phyloP scores from a whole-genome alignment of 1,140 invertebrate genomes.

The Diabrotica undecimpunctata region DNA sequence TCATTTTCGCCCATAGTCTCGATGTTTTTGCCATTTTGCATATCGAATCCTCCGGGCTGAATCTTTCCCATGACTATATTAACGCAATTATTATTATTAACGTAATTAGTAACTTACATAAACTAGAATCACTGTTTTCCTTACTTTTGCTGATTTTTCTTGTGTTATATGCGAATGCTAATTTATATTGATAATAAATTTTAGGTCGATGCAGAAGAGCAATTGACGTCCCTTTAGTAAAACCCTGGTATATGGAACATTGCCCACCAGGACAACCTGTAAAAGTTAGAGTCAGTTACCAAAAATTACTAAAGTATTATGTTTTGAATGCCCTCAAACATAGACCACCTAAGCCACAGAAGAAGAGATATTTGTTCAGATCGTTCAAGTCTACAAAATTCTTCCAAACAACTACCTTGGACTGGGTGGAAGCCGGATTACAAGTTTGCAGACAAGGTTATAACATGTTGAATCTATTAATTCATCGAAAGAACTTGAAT shows the following conservation, averaged over 20 bases:
- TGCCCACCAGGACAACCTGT: conserved; percentile 98
- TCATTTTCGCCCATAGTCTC: too few species aligned
- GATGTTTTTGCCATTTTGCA: too few species aligned
- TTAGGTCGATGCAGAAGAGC: conserved; percentile 77
- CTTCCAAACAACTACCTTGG: conserved; percentile 98
- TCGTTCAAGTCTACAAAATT: conserved; percentile 99
- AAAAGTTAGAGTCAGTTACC: conserved; percentile 98
- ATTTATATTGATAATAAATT: conserved; percentile 4
- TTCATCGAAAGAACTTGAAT: conserved; percentile 99
- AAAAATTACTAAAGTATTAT: conserved; percentile 97
- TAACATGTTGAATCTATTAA: conserved; percentile 98
- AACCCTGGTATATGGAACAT: conserved; percentile 97
- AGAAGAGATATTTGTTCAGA: conserved; percentile 95
- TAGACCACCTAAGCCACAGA: conserved; percentile 95
- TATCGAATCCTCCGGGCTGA: too few species aligned
- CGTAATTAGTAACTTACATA: too few species aligned
- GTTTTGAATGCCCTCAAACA: conserved; percentile 98
- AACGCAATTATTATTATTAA: too few species aligned
- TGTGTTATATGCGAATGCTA: too few species aligned
- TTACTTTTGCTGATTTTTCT: too few species aligned
- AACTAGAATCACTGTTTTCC: too few species aligned
- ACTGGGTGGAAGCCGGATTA: conserved; percentile 99
- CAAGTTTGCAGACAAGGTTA: conserved; percentile 99
- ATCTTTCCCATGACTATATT: too few species aligned
- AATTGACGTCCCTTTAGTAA: conserved; percentile 95